Base-by-base conservation (phyloP, 2,113 vertebrate species). In the Promerops cafer region DNA sequence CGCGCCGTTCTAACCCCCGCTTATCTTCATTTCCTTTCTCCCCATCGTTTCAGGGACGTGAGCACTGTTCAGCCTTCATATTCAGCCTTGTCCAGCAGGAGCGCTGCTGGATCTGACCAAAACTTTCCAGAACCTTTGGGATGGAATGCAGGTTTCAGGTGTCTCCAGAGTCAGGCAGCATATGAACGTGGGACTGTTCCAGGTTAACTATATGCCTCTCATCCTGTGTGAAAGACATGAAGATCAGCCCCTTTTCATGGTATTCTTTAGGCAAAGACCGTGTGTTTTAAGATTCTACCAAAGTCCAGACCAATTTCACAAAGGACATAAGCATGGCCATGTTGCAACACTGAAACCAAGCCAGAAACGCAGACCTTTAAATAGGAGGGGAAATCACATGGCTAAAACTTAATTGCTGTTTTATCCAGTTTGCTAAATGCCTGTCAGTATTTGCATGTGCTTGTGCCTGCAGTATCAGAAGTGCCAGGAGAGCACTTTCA, bases 31-130 rank as follows among this genome's bases (percentile, higher is more conserved):
- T 23, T 18, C 9, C 0, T 17, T 30, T 31, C 40, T 42, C 47
- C 47, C 10, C 54, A 6, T 11, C 26, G 1, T 63, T 74, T 39
- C 35, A 63, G 39, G 45, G 22, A 11, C 0, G 0, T 5, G 3
- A 39, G 27, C 21, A 8, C 44, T 33, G 11, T 27, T 87, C 53
- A 35, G 50, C 50, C 44, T 64, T 21, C 26, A 18, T 39, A 23
- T 6, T 37, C 56, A 64, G 27, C 53, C 53, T 35, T 18, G 44
- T 69, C 37, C 16, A 44, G 14, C 6, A 11, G 21, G 61, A 45
- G 27, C 19, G 60, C 42, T 84, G 66, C 66, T 49, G 50, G 50
- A n/a, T 44, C 11, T 33, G 69, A 44, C 47, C 20, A 63, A 56
- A 82, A 30, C 31, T 57, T 82, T 4, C 31, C 35, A 21, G 64